A percentile compares a stretch with the other conserved stretches of the same genome.
Conservation (phyloP, 2,113 vertebrate species). For the Rhabdomys dilectus region DNA sequence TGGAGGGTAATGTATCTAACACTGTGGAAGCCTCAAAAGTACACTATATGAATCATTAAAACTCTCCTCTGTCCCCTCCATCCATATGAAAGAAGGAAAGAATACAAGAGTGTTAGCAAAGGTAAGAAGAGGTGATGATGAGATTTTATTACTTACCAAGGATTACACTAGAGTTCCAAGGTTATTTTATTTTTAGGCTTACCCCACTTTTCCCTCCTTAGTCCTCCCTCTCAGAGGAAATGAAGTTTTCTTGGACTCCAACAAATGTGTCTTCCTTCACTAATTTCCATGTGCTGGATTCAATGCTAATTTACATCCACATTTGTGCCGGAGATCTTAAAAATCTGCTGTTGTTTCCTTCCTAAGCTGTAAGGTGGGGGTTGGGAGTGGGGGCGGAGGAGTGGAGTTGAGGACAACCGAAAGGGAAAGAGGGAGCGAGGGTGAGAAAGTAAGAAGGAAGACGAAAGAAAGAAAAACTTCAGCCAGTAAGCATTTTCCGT, state of each 20-base stretch:
- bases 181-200: constrained; percentile 72
- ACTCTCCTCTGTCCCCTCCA: not conserved
- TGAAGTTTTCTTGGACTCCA: constrained; percentile 74
- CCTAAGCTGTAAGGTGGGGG: constrained; percentile 73
- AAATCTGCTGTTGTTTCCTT: constrained; percentile 80
- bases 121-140: not conserved
- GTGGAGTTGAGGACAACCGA: constrained; percentile 45
- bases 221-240: constrained; percentile 69
- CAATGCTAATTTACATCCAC: constrained; percentile 78
- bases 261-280: constrained; percentile 74
- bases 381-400: not conserved
- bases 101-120: constrained; percentile 34
- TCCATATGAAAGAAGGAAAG: constrained; percentile 58
- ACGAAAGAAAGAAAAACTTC: constrained; percentile 72
- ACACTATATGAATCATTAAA: constrained; percentile 62
- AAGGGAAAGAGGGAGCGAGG: constrained; percentile 39
- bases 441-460: constrained; percentile 60
- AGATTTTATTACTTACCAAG: not conserved
- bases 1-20: not conserved
- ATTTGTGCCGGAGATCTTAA: constrained; percentile 72
- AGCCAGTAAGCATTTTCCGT: constrained; percentile 87
- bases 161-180: constrained; percentile 59
- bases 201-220: constrained; percentile 69
- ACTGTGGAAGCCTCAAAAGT: constrained; percentile 50
- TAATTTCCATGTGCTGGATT: constrained; percentile 78